Conservation (phyloP, 2,797 vertebrate species). For the Brachymystax lenok region DNA sequence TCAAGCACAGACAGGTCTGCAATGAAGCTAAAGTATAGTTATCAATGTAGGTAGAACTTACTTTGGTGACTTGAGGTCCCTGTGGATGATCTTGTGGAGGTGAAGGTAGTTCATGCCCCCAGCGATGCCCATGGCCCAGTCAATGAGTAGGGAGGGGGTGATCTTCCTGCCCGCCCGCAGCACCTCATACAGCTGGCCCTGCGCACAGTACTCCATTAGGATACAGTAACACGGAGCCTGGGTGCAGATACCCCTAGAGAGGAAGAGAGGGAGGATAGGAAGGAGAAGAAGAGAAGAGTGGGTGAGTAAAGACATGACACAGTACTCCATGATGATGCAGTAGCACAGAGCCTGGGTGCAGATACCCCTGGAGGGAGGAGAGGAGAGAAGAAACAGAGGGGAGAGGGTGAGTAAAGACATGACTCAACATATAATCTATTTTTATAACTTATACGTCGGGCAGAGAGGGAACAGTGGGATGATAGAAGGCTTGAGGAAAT, state of each 20-base stretch:
- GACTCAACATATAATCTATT: not conserved
- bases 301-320: slow-evolving; percentile 64
- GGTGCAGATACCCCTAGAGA: slow-evolving; percentile 87
- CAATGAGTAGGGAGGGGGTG: slow-evolving; percentile 90
- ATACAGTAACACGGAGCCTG: slow-evolving; percentile 98
- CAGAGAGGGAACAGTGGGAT: too few species aligned
- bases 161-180: slow-evolving; percentile 92
- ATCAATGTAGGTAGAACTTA: slow-evolving; percentile 65
- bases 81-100: slow-evolving; percentile 98
- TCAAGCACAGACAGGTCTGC: not conserved
- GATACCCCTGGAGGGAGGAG: slow-evolving; percentile 73
- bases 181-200: slow-evolving; percentile 96
- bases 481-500: too few species aligned
- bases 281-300: not conserved
- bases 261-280: slow-evolving; percentile 2
- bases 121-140: slow-evolving; percentile 98
- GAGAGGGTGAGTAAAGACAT: not conserved
- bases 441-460: not conserved
- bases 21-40: not conserved
- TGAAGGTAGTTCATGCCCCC: slow-evolving; percentile 99
- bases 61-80: slow-evolving; percentile 98
- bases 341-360: slow-evolving; percentile 97
- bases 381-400: too few species aligned
- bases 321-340: slow-evolving; percentile 99
- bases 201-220: slow-evolving; percentile 98